These are phyloP conservation scores for Macroramphosus scolopax DNA, from an alignment of 2,797 vertebrate genomes.

Conservation along the genomic window DNA sequence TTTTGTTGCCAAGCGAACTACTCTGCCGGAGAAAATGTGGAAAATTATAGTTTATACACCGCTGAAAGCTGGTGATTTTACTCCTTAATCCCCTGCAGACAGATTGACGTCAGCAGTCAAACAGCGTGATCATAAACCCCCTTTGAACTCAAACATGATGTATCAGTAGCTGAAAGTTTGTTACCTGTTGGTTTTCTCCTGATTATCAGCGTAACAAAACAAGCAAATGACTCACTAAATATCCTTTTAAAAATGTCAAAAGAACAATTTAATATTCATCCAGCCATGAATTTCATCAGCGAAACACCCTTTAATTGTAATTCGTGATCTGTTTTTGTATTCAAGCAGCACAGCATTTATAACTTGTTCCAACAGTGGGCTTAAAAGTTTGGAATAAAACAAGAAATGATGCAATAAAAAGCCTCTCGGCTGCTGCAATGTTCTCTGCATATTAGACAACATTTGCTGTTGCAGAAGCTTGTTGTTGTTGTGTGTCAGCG, in stretches of 20 bases:
- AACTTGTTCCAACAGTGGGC: no score
- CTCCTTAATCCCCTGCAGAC: constrained; percentile 35
- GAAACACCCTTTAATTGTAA: no score
- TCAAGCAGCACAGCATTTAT: no score
- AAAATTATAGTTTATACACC: constrained; percentile 50
- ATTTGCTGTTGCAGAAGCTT: no score
- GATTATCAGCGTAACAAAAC: no score
- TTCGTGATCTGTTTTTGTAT: no score
- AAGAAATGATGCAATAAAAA: no score
- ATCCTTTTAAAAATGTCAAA: no score
- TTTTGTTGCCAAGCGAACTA: constrained; percentile 19
- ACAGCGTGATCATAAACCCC: constrained; percentile 44
- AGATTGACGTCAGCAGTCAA: constrained; percentile 43
- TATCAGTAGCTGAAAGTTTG: constrained; percentile 48
- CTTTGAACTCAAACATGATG: constrained; percentile 52
- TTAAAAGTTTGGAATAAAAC: constrained; percentile 11
- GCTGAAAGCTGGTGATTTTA: constrained; percentile 28
- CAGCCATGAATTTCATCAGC: no score
- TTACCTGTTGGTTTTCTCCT: no score
- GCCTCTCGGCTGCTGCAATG: neutral
- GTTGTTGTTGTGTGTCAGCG: neutral
- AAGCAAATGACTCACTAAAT: no score
- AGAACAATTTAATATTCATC: no score
- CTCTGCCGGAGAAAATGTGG: constrained; percentile 32
- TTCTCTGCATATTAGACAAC: constrained; percentile 7